Percentiles rank a stretch among this genome's conserved stretches.
Evolutionary conservation across 2,113 vertebrate species (phyloP).

Genomic region (Cygnus atratus): DNA sequence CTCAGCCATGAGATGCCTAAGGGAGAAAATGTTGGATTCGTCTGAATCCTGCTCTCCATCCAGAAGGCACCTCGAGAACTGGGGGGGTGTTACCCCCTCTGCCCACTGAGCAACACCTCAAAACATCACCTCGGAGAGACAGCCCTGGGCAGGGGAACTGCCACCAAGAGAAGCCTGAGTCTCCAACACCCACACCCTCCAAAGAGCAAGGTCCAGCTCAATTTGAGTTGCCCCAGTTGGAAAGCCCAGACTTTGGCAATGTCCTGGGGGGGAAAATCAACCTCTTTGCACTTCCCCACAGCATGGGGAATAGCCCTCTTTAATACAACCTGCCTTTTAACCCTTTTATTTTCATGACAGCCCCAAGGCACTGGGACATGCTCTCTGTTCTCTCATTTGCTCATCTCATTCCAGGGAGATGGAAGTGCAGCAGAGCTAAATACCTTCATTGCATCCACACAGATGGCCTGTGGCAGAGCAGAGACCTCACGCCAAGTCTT

Average conservation of each 20-base stretch:
- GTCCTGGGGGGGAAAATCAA: neutral
- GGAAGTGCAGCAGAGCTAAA: neutral
- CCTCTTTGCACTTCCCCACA: neutral
- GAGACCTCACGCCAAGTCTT: neutral
- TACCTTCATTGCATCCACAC: neutral
- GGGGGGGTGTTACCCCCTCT: neutral
- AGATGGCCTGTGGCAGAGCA: neutral
- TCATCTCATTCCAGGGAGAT: neutral
- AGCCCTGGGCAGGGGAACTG: neutral
- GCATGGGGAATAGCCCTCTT: neutral
- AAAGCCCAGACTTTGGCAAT: neutral
- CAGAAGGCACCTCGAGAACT: accelerated
- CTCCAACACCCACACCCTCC: neutral
- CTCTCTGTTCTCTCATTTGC: neutral
- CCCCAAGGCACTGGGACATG: accelerated
- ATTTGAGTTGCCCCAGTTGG: neutral
- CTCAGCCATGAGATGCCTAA: neutral
- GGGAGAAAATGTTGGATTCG: neutral
- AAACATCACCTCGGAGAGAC: neutral
- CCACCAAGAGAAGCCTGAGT: accelerated
- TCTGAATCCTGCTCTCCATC: neutral
- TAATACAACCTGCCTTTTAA: neutral
- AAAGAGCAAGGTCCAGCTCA: neutral
- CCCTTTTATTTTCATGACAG: neutral
- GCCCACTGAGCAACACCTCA: neutral